Evolutionary conservation across 2,113 vertebrate genomes (phyloP), one percentile per base, ranked within the genome.

Genomic region (Thunnus thynnus): DNA sequence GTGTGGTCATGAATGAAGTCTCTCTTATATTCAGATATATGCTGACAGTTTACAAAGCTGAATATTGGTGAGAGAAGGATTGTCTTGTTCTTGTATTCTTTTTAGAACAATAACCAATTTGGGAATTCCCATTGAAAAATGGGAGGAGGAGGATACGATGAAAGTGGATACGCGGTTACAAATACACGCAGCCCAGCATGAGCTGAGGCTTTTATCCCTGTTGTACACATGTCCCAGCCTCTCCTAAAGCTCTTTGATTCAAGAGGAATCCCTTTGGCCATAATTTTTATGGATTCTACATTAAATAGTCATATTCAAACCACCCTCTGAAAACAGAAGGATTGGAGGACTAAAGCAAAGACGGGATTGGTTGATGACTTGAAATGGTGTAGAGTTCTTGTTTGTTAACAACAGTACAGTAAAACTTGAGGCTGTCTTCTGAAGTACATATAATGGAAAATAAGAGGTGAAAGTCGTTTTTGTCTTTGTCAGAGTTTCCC

Each of bases 181-280:
- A 71, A 25, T 41, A 27, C 66, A 68, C 71, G 55, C 51, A 68
- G 70, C 41, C 32, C 62, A 71, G 65, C 36, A 32, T 74, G 55
- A 44, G 44, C 54, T 25, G 4, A 54, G 60, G 36, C 80, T 89
- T 91, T 85, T 41, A 78, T 85, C 83, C 44, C 25, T 58, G 71
- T 63, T 16, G 41, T 61, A 54, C 55, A 71, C 32, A 51, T 75
- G 66, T 78, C 47, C 58, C 61, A 76, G 61, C 44, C 78, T 54
- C 72, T 79, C 57, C 18, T 61, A 69, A 83, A 76, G 81, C 58
- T 20, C 48, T 57, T 72, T 75, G 67, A 75, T 76, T 84, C 82
- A 69, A 12, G 6, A 58, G 18, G 36, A 44, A 55, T 72, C 58
- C 66, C 57, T 55, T 72, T 36, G 51, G 76, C 80, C 27, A n/a